Evolutionary conservation across 2,888 invertebrate species (phyloP).

Genomic region (Boloria selene): DNA sequence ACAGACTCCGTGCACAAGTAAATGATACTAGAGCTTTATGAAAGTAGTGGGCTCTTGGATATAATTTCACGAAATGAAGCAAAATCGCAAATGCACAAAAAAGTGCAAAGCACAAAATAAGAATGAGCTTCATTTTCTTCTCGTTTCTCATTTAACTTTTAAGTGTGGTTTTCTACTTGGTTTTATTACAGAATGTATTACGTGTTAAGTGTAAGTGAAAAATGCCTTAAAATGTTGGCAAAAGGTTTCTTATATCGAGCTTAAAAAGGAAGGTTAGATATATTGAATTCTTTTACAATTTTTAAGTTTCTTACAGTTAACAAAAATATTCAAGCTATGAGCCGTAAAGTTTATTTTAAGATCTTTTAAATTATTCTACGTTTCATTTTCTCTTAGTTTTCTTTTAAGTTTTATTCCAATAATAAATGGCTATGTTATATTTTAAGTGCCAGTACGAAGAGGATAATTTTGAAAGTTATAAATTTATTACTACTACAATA

Average conservation of each 20-base stretch:
- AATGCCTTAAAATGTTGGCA: not conserved
- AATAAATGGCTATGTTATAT: conserved; percentile 5
- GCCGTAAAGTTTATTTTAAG: too few relatives aligned
- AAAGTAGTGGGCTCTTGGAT: conserved; percentile 2
- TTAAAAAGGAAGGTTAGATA: too few relatives aligned
- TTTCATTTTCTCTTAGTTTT: not conserved
- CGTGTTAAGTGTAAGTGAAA: conserved; percentile 6
- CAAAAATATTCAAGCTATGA: too few relatives aligned
- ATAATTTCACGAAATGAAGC: conserved; percentile 11
- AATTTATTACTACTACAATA: too few relatives aligned
- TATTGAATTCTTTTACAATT: too few relatives aligned
- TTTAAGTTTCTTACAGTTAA: too few relatives aligned
- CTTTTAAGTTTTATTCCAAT: not conserved
- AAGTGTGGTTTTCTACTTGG: conserved; percentile 6
- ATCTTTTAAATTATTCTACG: not conserved
- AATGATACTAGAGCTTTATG: not conserved
- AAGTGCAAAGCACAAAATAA: conserved; percentile 2
- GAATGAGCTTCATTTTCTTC: conserved; percentile 12
- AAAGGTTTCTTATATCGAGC: too few relatives aligned
- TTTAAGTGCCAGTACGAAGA: conserved; percentile 1
- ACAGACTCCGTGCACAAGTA: not conserved
- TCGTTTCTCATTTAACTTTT: conserved; percentile 10
- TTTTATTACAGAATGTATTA: conserved; percentile 9
- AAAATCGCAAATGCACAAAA: conserved; percentile 7
- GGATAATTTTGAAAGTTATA: not conserved